Conservation (phyloP, 2,888 invertebrate genomes). For the Anodontia alba region DNA sequence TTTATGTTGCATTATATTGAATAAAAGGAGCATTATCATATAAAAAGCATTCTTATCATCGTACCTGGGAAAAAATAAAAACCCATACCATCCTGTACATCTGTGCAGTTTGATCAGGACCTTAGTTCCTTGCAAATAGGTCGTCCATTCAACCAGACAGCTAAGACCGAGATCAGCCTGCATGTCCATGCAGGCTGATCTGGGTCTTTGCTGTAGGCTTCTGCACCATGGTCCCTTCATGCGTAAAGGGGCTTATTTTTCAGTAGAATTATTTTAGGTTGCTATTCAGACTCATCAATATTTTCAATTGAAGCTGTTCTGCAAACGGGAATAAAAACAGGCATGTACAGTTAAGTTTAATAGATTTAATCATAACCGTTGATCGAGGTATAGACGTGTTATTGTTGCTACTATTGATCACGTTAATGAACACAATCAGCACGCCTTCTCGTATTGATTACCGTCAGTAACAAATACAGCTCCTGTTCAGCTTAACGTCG, state of each 20-base stretch:
- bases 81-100: too few species aligned
- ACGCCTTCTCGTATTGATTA: conserved; percentile 6
- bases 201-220: too few species aligned
- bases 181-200: too few species aligned
- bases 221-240: too few species aligned
- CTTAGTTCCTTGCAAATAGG: too few species aligned
- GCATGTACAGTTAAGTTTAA: conserved; percentile 9
- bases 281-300: conserved; percentile 8
- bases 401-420: conserved; percentile 8
- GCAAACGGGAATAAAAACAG: conserved; percentile 11
- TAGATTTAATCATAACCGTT: conserved; percentile 17
- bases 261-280: conserved; percentile 2
- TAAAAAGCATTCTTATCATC: too few species aligned
- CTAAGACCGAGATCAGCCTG: too few species aligned
- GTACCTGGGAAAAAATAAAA: too few species aligned
- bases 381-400: conserved; percentile 11
- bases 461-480: conserved; percentile 4
- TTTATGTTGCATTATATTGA: neutral
- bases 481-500: neutral
- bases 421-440: conserved; percentile 9
- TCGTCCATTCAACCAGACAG: too few species aligned
- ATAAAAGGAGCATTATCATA: neutral
- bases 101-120: too few species aligned
- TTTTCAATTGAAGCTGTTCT: conserved; percentile 7
- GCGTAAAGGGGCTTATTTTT: neutral